Base-by-base conservation (phyloP, 1,140 invertebrate species). In the Drosophila insularis region DNA sequence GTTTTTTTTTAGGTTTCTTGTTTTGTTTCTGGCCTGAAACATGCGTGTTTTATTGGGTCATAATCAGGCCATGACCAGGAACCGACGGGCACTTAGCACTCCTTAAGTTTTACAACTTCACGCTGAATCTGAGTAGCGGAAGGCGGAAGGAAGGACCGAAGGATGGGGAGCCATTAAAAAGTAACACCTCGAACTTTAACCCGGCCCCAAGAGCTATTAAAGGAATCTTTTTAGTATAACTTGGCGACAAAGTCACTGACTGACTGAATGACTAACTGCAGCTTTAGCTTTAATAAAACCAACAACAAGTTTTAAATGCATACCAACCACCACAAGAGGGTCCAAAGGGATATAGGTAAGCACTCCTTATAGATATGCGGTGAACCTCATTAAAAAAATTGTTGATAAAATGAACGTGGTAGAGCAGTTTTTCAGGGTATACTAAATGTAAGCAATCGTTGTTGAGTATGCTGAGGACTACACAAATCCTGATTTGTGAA, bases 61-160 rank as follows among this genome's bases (percentile, higher is more conserved):
- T 87, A 84, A 84, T 80, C 76, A 65, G 63, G 17, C 14, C 14
- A 35, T 59, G 69, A 43, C 14, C 54, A 46, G 39, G 46, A 58
- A 37, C 39, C 53, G 21, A 50, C 19, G 17, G 43, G 77, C 84
- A 89, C 84, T 89, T 89, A 84, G 85, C 85, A 89, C 85, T 89
- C 85, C 84, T 89, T 89, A 89, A 89, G 80, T 89, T 89, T 87
- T 72, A 87, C 85, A 89, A 89, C 84, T 89, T 87, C 77, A 89
- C 84, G 85, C 84, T 80, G 84, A 87, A 89, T 87, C 70, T 80
- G 76, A 50, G 63, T 62, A 4, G 27, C 5, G 8, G 17, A 11
- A 4, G 8, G 43, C 8, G 35, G 35, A 37, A 37, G 35, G 35
- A 37, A 37, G 35, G 27, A 55, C 67, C 56, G 67, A 54, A 62